Conservation (phyloP, 2,797 vertebrate genomes). For the Falco naumanni region DNA sequence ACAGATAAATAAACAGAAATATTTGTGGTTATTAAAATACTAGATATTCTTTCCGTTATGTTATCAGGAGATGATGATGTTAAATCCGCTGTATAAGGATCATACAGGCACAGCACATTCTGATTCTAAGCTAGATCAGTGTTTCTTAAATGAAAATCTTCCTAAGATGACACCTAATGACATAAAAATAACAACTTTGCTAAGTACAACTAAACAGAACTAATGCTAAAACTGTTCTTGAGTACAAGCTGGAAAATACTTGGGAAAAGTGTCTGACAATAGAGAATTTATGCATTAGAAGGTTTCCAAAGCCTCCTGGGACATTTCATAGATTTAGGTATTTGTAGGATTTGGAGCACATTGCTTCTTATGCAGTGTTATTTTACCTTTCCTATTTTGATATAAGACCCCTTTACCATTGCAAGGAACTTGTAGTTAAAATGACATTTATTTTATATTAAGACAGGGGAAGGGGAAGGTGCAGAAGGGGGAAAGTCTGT, state of each 20-base stretch:
- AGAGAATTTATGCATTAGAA: neutral
- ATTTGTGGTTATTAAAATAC: neutral
- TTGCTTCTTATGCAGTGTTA: neutral
- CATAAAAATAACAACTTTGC: neutral
- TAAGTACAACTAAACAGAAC: neutral
- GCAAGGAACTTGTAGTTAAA: neutral
- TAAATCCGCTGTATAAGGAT: neutral
- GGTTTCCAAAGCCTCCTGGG: neutral
- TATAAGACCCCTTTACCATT: neutral
- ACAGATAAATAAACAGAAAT: neutral
- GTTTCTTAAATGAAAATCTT: neutral
- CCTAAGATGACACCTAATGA: neutral
- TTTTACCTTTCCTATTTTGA: neutral
- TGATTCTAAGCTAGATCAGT: neutral
- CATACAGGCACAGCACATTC: neutral
- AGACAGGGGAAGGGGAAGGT: neutral
- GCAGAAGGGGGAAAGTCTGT: neutral
- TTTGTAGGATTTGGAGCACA: neutral
- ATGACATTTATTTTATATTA: neutral
- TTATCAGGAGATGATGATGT: neutral
- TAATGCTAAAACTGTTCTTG: neutral
- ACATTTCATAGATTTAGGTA: neutral
- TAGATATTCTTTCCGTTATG: neutral
- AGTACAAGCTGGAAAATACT: neutral
- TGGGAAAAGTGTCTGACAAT: neutral